Percentiles rank a stretch among this genome's conserved stretches.
phyloP scores from a whole-genome alignment of 2,797 vertebrate species.

The Staurois parvus region DNA sequence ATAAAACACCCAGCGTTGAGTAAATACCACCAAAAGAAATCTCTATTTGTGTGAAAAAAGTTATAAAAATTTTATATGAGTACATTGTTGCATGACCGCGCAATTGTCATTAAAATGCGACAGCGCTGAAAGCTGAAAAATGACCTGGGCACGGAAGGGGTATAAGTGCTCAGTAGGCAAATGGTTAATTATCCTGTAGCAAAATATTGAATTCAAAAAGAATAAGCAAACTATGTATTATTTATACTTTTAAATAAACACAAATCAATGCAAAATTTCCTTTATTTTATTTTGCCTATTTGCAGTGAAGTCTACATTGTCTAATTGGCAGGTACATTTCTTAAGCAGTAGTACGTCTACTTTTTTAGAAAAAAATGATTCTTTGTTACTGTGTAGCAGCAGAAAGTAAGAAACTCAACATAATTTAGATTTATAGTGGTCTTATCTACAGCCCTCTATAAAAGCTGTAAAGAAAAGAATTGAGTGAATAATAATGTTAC shows the following conservation, averaged over 20 bases:
- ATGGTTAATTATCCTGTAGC: not conserved
- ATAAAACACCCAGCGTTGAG: too few relatives aligned
- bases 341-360: not conserved
- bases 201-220: not conserved
- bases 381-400: conserved; percentile 21
- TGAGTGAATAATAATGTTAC: conserved; percentile 49
- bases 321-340: not conserved
- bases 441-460: conserved; percentile 23
- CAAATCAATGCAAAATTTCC: not conserved
- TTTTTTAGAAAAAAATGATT: not conserved
- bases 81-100: too few relatives aligned
- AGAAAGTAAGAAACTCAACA: conserved; percentile 16
- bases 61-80: too few relatives aligned
- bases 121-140: too few relatives aligned
- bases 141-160: too few relatives aligned
- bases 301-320: not conserved
- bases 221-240: not conserved
- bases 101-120: too few relatives aligned
- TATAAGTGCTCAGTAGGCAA: too few relatives aligned
- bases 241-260: not conserved
- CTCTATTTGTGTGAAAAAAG: too few relatives aligned
- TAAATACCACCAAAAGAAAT: too few relatives aligned
- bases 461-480: conserved; percentile 44
- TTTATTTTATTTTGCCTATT: not conserved
- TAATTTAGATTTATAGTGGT: conserved; percentile 35